Base-by-base conservation (phyloP, 2,113 vertebrate species). In the Cinclus cinclus region DNA sequence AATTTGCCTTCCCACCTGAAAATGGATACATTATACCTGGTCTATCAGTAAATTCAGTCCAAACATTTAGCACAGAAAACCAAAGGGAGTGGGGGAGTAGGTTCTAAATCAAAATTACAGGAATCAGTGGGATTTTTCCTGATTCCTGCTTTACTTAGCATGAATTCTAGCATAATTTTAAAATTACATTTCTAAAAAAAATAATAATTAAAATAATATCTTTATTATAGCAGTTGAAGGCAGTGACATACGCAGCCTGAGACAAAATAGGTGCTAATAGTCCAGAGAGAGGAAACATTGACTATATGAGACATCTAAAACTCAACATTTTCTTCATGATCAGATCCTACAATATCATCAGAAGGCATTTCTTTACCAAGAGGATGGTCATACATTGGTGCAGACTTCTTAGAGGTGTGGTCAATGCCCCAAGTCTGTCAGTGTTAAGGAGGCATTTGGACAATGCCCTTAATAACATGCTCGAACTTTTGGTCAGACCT, bases 31-130 rank as follows among this genome's bases (percentile, higher is more conserved):
- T 71, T 5, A 4, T 62, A 52, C 30, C 49, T 75, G 16, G n/a
- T 87, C 31, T 59, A 1, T 27, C 33, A 67, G 28, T 44, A 86
- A 89, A 63, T 33, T 83, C 47, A 42, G 5, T 75, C 30, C 28
- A 71, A 31, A 70, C 11, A 11, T 52, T 62, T 30, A 35, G 46
- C 50, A 46, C 37, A 65, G 56, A 60, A 88, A 52, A 50, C 20
- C 1, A 0, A 33, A 76, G 16, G 31, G 21, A 47, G 15, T 2
- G 1, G 25, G 13, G 25, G 2, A 23, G 5, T 30, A 28, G 33
- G 39, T 84, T 88, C 37, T 65, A 42, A 74, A 55, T 78, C 19
- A 81, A 39, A 92, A 64, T 15, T 7, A 27, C 2, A 47, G 44
- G 50, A 59, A 67, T 50, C 24, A 25, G 6, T 85, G 23, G 10